Evolutionary conservation across 2,888 invertebrate species (phyloP), one percentile per base, ranked within the genome.

Genomic region (Palloptera scutellata): DNA sequence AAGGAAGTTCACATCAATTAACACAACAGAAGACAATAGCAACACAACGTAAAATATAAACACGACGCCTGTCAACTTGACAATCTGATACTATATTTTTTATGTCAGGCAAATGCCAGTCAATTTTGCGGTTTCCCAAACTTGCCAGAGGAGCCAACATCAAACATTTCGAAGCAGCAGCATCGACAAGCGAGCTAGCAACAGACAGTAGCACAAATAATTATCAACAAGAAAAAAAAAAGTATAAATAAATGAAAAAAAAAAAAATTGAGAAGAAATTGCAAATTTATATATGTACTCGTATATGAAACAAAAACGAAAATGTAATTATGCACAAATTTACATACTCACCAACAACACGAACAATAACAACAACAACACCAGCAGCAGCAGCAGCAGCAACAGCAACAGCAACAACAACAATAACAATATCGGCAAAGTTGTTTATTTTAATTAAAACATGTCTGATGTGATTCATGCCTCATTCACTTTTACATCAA

Each of bases 401-500:
- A 66, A 55, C 66, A 61, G 48, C 13, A 52, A 10, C 52, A 13
- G n/a, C 19, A 52, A 19, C 52, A 3, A 30, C 30, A 30, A 30
- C 30, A 30, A 30, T 6, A 30, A 48, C 57, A 42, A 59, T 58
- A 15, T 58, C 52, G 58, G 59, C 64, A 53, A 66, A 15, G 61
- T 66, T 66, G 66, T 66, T 66, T 61, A 54, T 66, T 66, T 66
- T 66, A 66, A 66, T 66, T 66, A 66, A 66, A 66, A 66, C 60
- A 66, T 66, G 66, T 66, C 66, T 66, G 66, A 66, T 66, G 66
- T 66, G 66, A 66, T 66, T 66, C 66, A 66, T 61, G 66, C 60
- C 66, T 66, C 66, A 66, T 66, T 66, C 66, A 61, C 66, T 61
- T 61, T 66, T 66, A 66, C 66, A 66, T 66, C 66, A 66, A 45